Conservation (phyloP, 2,797 vertebrate species). For the Xerus rutilus region DNA sequence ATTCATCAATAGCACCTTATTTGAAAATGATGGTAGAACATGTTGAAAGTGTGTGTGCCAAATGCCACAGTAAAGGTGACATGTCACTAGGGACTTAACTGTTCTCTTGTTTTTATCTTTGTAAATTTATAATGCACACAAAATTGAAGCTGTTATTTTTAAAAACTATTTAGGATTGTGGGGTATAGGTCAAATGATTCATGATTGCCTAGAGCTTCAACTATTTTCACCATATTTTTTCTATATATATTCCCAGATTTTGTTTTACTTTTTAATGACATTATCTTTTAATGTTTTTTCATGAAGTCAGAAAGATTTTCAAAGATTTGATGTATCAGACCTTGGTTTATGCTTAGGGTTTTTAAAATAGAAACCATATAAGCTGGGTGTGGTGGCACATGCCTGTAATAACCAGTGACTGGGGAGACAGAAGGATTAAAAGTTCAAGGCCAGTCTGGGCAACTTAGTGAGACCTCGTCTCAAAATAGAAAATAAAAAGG, state of each 20-base stretch:
- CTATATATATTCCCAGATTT: neutral
- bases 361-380: slow-evolving; percentile 62
- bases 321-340: slow-evolving; percentile 42
- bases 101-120: slow-evolving; percentile 57
- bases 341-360: slow-evolving; percentile 55
- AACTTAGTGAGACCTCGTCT: too few relatives aligned
- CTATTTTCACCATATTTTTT: slow-evolving; percentile 56
- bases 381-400: too few relatives aligned
- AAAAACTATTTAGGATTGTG: slow-evolving; percentile 60
- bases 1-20: slow-evolving; percentile 35
- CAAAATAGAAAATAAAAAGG: too few relatives aligned
- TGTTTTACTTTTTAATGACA: slow-evolving; percentile 33
- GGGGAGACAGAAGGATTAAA: too few relatives aligned
- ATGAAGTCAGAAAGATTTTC: slow-evolving; percentile 48
- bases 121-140: slow-evolving; percentile 29
- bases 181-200: slow-evolving; percentile 4
- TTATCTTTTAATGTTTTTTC: slow-evolving; percentile 29
- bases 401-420: too few relatives aligned
- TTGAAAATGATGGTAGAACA: slow-evolving; percentile 6
- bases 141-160: slow-evolving; percentile 51
- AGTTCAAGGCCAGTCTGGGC: too few relatives aligned
- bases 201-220: neutral
- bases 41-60: slow-evolving; percentile 13
- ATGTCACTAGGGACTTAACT: slow-evolving; percentile 4
- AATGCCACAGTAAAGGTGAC: slow-evolving; percentile 32